Percentiles rank a stretch among this genome's conserved stretches.
phyloP scores from a whole-genome alignment of 1,140 invertebrate species.

The Drosophila lacertosa region DNA sequence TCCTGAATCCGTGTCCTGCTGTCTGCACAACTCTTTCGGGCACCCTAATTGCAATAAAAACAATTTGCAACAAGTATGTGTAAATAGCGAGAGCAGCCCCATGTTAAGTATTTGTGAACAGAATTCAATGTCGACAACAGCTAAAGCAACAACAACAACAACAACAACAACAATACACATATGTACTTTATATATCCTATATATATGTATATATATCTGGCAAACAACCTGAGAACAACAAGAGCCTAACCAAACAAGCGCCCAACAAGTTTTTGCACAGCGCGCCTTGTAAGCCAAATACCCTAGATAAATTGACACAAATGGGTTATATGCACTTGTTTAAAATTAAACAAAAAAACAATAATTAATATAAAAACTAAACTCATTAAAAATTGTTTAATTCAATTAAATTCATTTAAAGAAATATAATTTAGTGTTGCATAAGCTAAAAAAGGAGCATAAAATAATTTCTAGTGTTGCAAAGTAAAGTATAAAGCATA shows the following conservation, averaged over 20 bases:
- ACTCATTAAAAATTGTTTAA: too few relatives aligned
- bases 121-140: slow-evolving; percentile 49
- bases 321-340: slow-evolving; percentile 1
- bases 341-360: too few relatives aligned
- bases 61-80: slow-evolving; percentile 54
- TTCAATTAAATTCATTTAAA: too few relatives aligned
- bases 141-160: not conserved
- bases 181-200: not conserved
- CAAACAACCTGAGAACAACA: slow-evolving; percentile 38
- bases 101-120: slow-evolving; percentile 55
- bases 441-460: too few relatives aligned
- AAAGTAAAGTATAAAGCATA: too few relatives aligned
- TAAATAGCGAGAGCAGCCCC: slow-evolving; percentile 39
- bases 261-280: slow-evolving; percentile 64
- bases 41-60: slow-evolving; percentile 55
- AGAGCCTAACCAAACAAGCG: slow-evolving; percentile 67
- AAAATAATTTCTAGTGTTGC: too few relatives aligned
- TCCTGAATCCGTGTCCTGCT: not conserved
- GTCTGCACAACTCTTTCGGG: not conserved
- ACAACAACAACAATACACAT: slow-evolving; percentile 14
- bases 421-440: too few relatives aligned
- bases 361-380: too few relatives aligned
- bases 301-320: not conserved
- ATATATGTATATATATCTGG: slow-evolving; percentile 14
- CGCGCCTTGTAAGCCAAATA: slow-evolving; percentile 27